phyloP scores from a whole-genome alignment of 2,797 vertebrate species.

The Rhinogobio ventralis region DNA sequence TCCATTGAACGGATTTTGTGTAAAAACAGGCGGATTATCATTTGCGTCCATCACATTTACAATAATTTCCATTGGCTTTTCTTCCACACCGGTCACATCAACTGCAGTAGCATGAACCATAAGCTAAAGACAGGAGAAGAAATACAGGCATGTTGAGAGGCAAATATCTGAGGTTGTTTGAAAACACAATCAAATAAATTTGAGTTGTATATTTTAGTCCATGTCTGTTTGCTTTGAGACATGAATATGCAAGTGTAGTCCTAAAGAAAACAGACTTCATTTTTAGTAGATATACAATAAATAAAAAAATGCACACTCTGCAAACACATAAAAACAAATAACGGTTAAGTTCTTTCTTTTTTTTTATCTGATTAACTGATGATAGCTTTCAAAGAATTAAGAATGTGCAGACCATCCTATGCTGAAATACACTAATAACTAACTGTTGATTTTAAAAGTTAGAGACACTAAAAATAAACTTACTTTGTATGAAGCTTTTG shows the following conservation, averaged over 20 bases:
- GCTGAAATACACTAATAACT: not conserved
- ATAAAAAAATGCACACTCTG: too few species aligned
- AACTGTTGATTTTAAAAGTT: not conserved
- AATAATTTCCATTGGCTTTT: conserved; percentile 82
- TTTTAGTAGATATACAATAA: not conserved
- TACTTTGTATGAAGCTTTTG: conserved; percentile 35
- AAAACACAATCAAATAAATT: not conserved
- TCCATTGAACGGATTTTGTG: conserved; percentile 75
- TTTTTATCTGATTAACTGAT: not conserved
- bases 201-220: not conserved
- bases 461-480: not conserved
- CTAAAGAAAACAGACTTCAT: too few species aligned
- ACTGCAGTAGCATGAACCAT: conserved; percentile 71
- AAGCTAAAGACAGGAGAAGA: conserved; percentile 72
- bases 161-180: not conserved
- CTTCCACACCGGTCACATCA: conserved; percentile 16
- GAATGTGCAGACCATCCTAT: not conserved
- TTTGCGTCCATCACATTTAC: conserved; percentile 85
- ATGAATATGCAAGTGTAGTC: not conserved
- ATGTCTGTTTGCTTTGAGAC: not conserved
- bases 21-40: conserved; percentile 86
- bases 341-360: not conserved
- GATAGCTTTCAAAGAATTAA: not conserved
- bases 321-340: too few species aligned
- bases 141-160: not conserved